Percentiles rank a stretch among this genome's conserved stretches.
Conservation (phyloP, 2,113 vertebrate species). For the Petrocephalus zakoni region DNA sequence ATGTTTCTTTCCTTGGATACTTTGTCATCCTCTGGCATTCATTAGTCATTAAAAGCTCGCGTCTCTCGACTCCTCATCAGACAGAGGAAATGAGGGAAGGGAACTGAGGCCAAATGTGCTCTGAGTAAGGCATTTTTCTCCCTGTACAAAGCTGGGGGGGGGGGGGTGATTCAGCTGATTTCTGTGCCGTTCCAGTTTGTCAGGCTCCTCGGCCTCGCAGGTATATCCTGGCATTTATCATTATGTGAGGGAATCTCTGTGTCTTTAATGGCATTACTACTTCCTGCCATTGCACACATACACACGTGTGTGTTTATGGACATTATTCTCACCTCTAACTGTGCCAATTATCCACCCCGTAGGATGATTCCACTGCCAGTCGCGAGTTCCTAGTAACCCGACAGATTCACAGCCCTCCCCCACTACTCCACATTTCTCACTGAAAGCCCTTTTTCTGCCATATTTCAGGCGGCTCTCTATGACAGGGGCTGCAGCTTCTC, state of each 20-base stretch:
- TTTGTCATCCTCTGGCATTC: neutral
- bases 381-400: neutral
- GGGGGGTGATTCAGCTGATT: neutral
- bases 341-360: neutral
- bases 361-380: neutral
- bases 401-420: neutral
- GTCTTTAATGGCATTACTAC: neutral
- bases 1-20: neutral
- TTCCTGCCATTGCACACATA: neutral
- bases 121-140: neutral
- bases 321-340: neutral
- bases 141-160: neutral
- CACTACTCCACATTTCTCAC: neutral
- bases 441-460: neutral
- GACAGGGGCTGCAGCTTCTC: neutral
- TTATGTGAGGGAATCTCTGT: neutral
- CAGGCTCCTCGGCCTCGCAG: neutral
- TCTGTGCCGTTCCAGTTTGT: neutral
- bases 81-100: neutral
- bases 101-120: neutral
- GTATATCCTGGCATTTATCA: neutral
- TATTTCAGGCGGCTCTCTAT: neutral
- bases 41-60: neutral
- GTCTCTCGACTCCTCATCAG: neutral
- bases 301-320: neutral